Evolutionary conservation across 2,888 invertebrate species (phyloP).

Genomic region (Melanotus villosus): DNA sequence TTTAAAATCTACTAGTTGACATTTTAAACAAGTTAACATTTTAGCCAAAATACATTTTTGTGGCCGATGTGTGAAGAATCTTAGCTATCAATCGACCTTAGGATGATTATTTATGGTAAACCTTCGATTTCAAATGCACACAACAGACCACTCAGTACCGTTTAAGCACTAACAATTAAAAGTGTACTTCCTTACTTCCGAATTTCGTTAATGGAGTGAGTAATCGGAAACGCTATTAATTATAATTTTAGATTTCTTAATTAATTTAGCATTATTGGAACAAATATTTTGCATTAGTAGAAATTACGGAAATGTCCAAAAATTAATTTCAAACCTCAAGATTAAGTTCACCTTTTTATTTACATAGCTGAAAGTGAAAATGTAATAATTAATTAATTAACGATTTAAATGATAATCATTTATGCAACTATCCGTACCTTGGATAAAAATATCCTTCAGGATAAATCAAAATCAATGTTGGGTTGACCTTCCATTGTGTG

Average conservation of each 20-base stretch:
- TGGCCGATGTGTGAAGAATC: not conserved
- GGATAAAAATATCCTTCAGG: not conserved
- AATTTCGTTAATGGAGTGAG: not conserved
- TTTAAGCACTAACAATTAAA: not conserved
- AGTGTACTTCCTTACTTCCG: not conserved
- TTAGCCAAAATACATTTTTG: conserved; percentile 18
- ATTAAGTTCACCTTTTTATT: too few relatives aligned
- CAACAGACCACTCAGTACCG: not conserved
- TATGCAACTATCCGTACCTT: not conserved
- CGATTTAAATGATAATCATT: too few relatives aligned
- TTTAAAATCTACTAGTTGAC: conserved; percentile 25
- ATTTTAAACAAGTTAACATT: conserved; percentile 25
- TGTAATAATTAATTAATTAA: too few relatives aligned
- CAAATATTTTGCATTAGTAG: not conserved
- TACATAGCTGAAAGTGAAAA: too few relatives aligned
- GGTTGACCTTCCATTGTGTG: not conserved
- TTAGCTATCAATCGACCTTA: conserved; percentile 16
- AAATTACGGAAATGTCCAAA: too few relatives aligned
- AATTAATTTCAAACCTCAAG: too few relatives aligned
- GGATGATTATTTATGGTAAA: not conserved
- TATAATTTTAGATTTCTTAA: not conserved
- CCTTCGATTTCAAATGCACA: conserved; percentile 8
- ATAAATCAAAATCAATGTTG: not conserved
- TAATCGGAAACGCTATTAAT: not conserved
- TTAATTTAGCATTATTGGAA: not conserved